phyloP scores from a whole-genome alignment of 2,113 vertebrate species.

The Sisor rabdophorus region DNA sequence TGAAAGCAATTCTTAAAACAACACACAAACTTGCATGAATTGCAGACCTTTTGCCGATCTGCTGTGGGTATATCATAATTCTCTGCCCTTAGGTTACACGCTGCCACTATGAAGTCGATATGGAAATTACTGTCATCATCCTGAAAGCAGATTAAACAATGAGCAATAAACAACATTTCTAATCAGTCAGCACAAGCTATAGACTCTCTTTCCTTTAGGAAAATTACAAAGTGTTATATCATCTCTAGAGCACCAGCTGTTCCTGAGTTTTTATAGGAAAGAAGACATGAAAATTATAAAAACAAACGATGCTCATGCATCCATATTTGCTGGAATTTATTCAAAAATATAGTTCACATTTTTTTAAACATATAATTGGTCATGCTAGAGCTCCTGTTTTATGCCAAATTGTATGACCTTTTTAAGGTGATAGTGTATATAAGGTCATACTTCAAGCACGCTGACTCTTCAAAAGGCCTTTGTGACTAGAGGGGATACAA shows the following conservation, averaged over 20 bases:
- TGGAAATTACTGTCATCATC: slow-evolving; percentile 78
- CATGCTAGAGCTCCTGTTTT: slow-evolving; percentile 39
- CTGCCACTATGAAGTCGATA: slow-evolving; percentile 78
- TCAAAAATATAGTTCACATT: slow-evolving; percentile 21
- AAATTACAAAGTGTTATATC: not conserved
- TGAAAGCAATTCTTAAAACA: no score
- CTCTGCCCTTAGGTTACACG: slow-evolving; percentile 80
- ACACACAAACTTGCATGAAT: not conserved
- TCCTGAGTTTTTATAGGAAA: not conserved
- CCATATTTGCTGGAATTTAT: not conserved
- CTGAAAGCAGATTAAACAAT: slow-evolving; percentile 59
- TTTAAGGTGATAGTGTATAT: slow-evolving; percentile 54
- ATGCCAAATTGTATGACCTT: slow-evolving; percentile 53
- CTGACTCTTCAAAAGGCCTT: slow-evolving; percentile 19
- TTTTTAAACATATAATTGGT: slow-evolving; percentile 42
- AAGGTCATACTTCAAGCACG: slow-evolving; percentile 60
- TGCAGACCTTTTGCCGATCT: slow-evolving; percentile 66
- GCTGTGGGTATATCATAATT: slow-evolving; percentile 80
- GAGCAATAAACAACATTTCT: slow-evolving; percentile 15
- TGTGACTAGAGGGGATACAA: slow-evolving; percentile 19
- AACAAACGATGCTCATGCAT: not conserved
- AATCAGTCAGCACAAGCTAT: not conserved
- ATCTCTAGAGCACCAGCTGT: slow-evolving; percentile 4
- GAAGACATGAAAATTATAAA: not conserved
- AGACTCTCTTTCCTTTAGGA: not conserved